A percentile compares a stretch with the other conserved stretches of the same genome.
phyloP scores from a whole-genome alignment of 2,797 vertebrate genomes.

The Gallinago stenura region DNA sequence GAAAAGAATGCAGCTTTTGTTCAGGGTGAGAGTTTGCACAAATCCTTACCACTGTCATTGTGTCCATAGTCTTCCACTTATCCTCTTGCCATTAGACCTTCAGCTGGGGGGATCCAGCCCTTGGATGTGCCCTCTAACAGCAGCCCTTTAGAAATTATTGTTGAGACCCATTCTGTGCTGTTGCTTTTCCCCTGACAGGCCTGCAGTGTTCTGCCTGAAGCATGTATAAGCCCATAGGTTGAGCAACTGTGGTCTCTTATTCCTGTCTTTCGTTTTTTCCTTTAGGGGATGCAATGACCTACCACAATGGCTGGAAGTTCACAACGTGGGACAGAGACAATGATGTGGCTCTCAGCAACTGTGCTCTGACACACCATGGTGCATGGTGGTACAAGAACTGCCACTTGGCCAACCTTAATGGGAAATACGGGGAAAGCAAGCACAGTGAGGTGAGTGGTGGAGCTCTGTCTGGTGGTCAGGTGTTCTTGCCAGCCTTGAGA shows the following conservation, averaged over 20 bases:
- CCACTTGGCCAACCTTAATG: constrained; percentile 89
- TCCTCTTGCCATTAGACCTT: neutral
- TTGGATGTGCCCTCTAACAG: neutral
- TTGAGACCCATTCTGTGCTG: neutral
- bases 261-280: neutral
- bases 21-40: neutral
- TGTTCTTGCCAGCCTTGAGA: neutral
- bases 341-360: constrained; percentile 90
- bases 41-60: neutral
- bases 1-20: neutral
- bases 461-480: neutral
- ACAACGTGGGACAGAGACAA: constrained; percentile 88
- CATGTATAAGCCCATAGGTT: neutral
- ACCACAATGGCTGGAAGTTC: constrained; percentile 88
- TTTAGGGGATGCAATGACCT: constrained; percentile 89
- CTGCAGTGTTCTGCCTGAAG: neutral
- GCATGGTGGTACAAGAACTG: constrained; percentile 94
- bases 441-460: constrained; percentile 86
- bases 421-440: constrained; percentile 85
- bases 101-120: neutral
- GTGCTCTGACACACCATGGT: constrained; percentile 86
- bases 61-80: neutral
- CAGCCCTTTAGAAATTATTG: neutral
- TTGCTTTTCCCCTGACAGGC: neutral
- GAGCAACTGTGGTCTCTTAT: neutral